These are phyloP conservation scores for Lepeophtheirus salmonis DNA, from an alignment of 1,140 invertebrate genomes.

Conservation along the genomic window DNA sequence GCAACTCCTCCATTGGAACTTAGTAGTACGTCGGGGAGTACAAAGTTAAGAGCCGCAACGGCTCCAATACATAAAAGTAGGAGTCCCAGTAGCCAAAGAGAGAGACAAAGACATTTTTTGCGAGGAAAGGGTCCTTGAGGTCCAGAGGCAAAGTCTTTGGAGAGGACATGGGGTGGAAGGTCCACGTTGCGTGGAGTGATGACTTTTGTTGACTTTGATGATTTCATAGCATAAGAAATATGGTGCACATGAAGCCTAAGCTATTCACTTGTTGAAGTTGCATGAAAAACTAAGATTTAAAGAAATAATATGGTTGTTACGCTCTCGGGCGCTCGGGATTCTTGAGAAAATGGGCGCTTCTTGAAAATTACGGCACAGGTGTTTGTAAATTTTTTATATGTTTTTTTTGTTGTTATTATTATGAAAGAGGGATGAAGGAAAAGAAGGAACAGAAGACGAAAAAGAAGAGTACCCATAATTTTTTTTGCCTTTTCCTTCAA, in stretches of 20 bases:
- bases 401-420: not conserved
- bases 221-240: no score
- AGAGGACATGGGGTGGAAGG: not conserved
- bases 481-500: no score
- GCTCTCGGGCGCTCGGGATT: not conserved
- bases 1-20: not conserved
- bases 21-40: not conserved
- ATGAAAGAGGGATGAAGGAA: not conserved
- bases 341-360: not conserved
- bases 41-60: not conserved
- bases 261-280: not conserved
- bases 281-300: not conserved
- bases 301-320: not conserved
- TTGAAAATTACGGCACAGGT: not conserved
- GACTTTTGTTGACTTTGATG: conserved; percentile 5
- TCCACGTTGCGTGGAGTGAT: conserved; percentile 11
- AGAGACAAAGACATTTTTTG: conserved; percentile 8
- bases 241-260: not conserved
- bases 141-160: not conserved
- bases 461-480: no score
- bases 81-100: conserved; percentile 1
- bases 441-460: no score
- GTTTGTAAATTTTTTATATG: not conserved
- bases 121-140: not conserved
- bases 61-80: not conserved